phyloP scores from a whole-genome alignment of 2,888 invertebrate genomes.

The Scaptomyza flava region DNA sequence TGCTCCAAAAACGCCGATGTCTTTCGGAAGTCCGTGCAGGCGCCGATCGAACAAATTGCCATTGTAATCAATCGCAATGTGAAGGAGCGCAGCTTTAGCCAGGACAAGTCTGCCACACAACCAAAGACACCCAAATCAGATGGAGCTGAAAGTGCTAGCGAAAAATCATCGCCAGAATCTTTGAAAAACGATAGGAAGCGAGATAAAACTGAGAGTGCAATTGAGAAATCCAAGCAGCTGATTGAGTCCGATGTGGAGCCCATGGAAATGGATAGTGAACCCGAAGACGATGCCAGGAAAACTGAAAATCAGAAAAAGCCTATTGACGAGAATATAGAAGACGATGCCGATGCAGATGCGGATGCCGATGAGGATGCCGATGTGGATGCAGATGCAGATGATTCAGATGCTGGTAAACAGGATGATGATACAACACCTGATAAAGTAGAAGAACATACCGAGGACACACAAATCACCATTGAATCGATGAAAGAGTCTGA shows the following conservation, averaged over 20 bases:
- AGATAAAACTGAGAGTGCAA: not conserved
- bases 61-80: constrained; percentile 77
- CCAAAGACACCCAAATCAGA: constrained; percentile 48
- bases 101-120: constrained; percentile 21
- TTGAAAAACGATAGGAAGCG: not conserved
- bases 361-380: constrained; percentile 27
- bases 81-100: constrained; percentile 49
- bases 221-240: constrained; percentile 7
- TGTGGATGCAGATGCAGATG: constrained; percentile 24
- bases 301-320: constrained; percentile 11
- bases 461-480: constrained; percentile 69
- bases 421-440: constrained; percentile 16
- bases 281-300: constrained; percentile 14
- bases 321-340: constrained; percentile 11
- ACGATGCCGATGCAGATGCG: constrained; percentile 3
- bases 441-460: constrained; percentile 31
- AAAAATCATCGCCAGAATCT: not conserved
- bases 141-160: constrained; percentile 1
- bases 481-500: constrained; percentile 67
- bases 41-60: constrained; percentile 88
- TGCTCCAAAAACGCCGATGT: constrained; percentile 89
- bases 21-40: constrained; percentile 95
- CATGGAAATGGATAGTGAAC: constrained; percentile 48
- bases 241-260: constrained; percentile 36
- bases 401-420: constrained; percentile 18